phyloP scores from a whole-genome alignment of 2,113 vertebrate species.

The Ia io region DNA sequence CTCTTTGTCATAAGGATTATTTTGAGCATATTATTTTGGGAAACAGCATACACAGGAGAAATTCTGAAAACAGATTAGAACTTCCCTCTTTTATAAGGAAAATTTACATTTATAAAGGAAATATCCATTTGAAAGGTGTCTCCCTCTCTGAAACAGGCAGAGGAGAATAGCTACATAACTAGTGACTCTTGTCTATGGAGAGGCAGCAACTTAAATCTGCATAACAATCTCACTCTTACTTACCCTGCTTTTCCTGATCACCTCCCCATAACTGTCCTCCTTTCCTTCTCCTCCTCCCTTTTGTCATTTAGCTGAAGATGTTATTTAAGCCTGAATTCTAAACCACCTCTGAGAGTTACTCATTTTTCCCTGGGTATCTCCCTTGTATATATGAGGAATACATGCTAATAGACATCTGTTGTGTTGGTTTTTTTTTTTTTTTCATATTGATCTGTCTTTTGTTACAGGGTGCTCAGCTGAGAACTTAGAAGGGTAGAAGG shows the following conservation, averaged over 20 bases:
- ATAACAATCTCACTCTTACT: neutral
- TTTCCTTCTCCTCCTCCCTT: neutral
- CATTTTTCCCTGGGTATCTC: neutral
- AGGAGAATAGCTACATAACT: neutral
- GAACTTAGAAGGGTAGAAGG: neutral
- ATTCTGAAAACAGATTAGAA: neutral
- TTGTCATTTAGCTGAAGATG: neutral
- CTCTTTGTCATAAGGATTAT: neutral
- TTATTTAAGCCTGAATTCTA: neutral
- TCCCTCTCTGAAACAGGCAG: neutral
- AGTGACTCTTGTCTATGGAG: neutral
- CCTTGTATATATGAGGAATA: neutral
- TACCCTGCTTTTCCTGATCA: neutral
- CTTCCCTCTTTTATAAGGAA: neutral
- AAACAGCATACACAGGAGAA: neutral
- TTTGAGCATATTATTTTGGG: neutral
- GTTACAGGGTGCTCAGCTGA: neutral
- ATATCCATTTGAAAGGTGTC: neutral
- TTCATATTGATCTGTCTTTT: neutral
- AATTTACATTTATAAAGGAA: conserved; percentile 23
- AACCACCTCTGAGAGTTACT: neutral
- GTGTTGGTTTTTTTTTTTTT: neutral
- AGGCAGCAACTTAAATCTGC: neutral
- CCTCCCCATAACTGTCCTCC: neutral
- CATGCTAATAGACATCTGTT: neutral